phyloP scores from a whole-genome alignment of 2,888 invertebrate species.

The Celastrina argiolus region DNA sequence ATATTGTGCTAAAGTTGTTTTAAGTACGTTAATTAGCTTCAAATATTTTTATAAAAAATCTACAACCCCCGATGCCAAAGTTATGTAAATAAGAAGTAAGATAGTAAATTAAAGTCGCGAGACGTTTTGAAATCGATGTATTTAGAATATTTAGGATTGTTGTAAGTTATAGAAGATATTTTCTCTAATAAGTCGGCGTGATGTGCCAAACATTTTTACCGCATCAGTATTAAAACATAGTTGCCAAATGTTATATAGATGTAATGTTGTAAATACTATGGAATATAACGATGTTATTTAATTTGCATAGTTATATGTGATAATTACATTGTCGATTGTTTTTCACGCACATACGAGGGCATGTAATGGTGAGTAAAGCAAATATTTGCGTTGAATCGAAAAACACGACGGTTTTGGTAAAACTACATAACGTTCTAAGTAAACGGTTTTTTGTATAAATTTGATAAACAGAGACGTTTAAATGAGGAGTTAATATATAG shows the following conservation, averaged over 20 bases:
- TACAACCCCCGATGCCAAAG: constrained; percentile 61
- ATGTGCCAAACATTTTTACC: constrained; percentile 78
- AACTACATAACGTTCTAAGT: neutral
- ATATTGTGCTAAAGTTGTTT: constrained; percentile 3
- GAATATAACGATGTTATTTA: constrained; percentile 42
- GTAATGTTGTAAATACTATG: constrained; percentile 68
- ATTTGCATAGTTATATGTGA: constrained; percentile 43
- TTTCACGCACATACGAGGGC: constrained; percentile 74
- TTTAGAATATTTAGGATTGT: constrained; percentile 57
- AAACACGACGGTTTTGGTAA: neutral
- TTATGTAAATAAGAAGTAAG: constrained; percentile 56
- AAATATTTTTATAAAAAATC: constrained; percentile 9
- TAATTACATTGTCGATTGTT: constrained; percentile 56
- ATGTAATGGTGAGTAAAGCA: constrained; percentile 57
- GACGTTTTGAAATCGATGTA: constrained; percentile 73
- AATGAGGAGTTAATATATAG: too few relatives aligned
- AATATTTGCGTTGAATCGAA: constrained; percentile 28
- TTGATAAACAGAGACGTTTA: too few relatives aligned
- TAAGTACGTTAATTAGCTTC: neutral
- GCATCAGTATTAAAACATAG: constrained; percentile 75
- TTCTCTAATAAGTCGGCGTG: constrained; percentile 67
- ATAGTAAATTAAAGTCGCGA: constrained; percentile 60
- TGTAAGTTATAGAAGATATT: constrained; percentile 63
- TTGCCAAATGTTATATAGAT: constrained; percentile 56
- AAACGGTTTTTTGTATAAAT: neutral